A percentile compares a stretch with the other conserved stretches of the same genome.
Conservation (phyloP, 2,113 vertebrate species). For the Orcinus orca region DNA sequence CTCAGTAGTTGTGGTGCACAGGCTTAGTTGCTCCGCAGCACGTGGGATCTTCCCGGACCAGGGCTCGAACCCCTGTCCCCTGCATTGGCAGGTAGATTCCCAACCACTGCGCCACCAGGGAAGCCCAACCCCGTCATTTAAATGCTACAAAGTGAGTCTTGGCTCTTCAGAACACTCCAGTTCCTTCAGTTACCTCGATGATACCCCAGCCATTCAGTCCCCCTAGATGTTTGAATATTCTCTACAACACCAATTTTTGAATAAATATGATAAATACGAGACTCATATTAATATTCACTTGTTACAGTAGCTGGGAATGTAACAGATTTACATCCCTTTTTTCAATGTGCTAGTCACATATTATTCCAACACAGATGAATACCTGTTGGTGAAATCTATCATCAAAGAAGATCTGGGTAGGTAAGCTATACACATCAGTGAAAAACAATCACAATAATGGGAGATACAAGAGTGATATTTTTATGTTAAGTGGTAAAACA, state of each 20-base stretch:
- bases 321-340: neutral
- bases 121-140: neutral
- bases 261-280: neutral
- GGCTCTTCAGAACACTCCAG: neutral
- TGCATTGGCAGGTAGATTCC: too few relatives aligned
- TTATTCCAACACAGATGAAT: neutral
- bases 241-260: neutral
- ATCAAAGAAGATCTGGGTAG: neutral
- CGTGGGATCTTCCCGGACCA: too few relatives aligned
- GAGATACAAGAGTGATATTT: neutral
- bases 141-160: neutral
- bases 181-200: neutral
- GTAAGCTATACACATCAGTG: neutral
- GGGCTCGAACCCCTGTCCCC: too few relatives aligned
- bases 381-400: neutral
- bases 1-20: too few relatives aligned
- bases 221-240: neutral
- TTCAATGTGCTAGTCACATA: neutral
- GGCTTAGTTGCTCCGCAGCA: too few relatives aligned
- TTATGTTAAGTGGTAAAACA: slow-evolving; percentile 18
- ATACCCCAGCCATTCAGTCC: neutral
- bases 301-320: neutral
- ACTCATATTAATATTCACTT: neutral
- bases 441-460: neutral
- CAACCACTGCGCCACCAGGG: too few relatives aligned